Base-by-base conservation (phyloP, 2,797 vertebrate species). In the Dromococcyx pavoninus region DNA sequence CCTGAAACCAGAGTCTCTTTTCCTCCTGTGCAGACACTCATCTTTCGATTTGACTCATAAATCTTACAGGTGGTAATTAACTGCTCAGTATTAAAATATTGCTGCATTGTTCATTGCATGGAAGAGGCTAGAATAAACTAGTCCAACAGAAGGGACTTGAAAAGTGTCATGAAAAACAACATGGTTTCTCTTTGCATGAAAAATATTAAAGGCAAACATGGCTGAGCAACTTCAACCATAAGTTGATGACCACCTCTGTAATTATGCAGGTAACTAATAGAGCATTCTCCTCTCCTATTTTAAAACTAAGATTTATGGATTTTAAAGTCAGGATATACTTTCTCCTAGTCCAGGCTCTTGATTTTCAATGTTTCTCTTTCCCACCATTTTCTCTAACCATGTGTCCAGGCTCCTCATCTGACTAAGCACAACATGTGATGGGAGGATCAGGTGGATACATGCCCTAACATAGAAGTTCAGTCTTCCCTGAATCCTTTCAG, bases 61-160 rank as follows among this genome's bases (percentile, higher is more conserved):
- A 94, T 60, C 5, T 30, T 75, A 62, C 60, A 89, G 60, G 90
- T 77, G 77, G 75, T 93, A 91, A 96, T 96, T 95, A 97, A 92
- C 46, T 78, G 53, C 67, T 75, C 60, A 73, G 27, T 89, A 86
- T 88, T 84, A 96, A 95, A 92, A 88, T 91, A 95, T 86, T 80
- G 66, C 25, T n/a, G 53, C 48, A 66, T 70, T 94, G 56, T 91
- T 96, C 83, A 86, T 91, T 93, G 77, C 57, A 88, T 58, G 65
- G 51, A 88, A 28, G 27, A 93, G 46, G 32, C 76, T 13, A 75
- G 91, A 93, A 88, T 27, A 60, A n/a, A 79, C 44, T 61, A 80
- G 39, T 53, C 32, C 9, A 35, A 66, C 9, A 69, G 43, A 88
- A 91, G 11, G 22, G 81, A 79, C 30, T 33, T 81, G 44, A 50